These are phyloP conservation scores for Pangasianodon gigas DNA, from an alignment of 2,113 vertebrate genomes.

Conservation along the genomic window DNA sequence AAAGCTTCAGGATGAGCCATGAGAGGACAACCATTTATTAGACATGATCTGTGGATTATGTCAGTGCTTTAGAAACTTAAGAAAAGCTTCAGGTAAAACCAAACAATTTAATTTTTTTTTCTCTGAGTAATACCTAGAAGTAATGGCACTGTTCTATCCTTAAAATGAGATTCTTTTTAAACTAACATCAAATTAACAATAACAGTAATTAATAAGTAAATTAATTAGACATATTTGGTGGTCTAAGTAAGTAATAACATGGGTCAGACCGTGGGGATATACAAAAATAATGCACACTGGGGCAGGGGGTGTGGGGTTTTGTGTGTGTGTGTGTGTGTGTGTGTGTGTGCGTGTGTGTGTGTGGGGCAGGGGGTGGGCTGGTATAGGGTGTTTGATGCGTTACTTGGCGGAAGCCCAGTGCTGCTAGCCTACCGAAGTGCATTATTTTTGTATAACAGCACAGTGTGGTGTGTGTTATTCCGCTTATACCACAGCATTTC, in stretches of 20 bases:
- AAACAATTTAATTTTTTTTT: not conserved
- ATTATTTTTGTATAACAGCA: not conserved
- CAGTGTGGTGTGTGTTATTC: not conserved
- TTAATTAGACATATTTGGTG: not conserved
- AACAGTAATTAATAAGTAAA: not conserved
- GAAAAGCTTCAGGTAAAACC: not conserved
- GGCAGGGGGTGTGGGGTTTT: too few species aligned
- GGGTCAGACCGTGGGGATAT: too few species aligned
- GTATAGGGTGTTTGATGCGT: not conserved
- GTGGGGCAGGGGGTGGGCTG: too few species aligned
- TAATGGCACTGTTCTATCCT: not conserved
- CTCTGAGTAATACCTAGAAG: too few species aligned
- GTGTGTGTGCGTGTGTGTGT: too few species aligned
- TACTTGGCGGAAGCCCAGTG: not conserved
- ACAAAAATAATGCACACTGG: too few species aligned
- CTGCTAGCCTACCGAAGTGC: not conserved
- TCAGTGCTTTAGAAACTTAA: not conserved
- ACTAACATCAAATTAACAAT: not conserved
- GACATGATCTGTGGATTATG: not conserved
- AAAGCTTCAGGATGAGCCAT: not conserved
- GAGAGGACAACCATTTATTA: conserved; percentile 9
- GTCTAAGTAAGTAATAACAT: not conserved
- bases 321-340: too few species aligned
- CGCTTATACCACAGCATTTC: not conserved
- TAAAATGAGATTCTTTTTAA: not conserved